Evolutionary conservation across 2,888 invertebrate species (phyloP).

Genomic region (Cosmia pyralina): DNA sequence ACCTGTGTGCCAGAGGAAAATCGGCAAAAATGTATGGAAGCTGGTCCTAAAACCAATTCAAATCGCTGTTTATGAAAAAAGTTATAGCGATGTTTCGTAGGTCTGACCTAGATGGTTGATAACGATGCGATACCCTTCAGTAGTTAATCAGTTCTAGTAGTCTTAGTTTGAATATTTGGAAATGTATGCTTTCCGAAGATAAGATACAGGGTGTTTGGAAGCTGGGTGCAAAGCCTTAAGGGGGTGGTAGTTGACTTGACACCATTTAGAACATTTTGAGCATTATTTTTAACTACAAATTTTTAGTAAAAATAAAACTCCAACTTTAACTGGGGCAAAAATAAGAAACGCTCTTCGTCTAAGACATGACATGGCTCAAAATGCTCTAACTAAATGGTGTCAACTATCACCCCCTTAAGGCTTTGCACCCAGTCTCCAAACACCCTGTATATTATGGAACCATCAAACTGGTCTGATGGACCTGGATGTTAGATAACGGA

Average conservation of each 20-base stretch:
- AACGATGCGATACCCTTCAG: not conserved
- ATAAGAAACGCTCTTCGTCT: no score
- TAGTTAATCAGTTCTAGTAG: not conserved
- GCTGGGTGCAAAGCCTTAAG: no score
- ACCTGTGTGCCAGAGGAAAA: not conserved
- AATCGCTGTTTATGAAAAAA: not conserved
- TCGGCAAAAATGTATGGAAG: not conserved
- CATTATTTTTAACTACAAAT: no score
- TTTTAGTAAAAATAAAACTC: no score
- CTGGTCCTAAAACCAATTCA: not conserved
- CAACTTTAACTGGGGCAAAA: no score
- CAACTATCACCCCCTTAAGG: no score
- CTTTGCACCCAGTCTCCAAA: no score
- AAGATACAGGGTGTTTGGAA: no score
- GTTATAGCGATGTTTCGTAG: not conserved
- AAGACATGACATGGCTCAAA: no score
- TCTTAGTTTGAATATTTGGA: not conserved
- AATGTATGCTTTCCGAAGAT: not conserved
- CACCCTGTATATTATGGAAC: not conserved
- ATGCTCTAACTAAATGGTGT: no score
- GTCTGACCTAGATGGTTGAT: not conserved
- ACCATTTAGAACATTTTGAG: no score
- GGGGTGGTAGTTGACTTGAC: no score
- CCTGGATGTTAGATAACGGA: not conserved
- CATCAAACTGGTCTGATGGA: not conserved